Percentiles rank a stretch among this genome's conserved stretches.
These are phyloP conservation scores for Polypedilum vanderplanki DNA, from an alignment of 1,140 invertebrate genomes.

Conservation along the genomic window DNA sequence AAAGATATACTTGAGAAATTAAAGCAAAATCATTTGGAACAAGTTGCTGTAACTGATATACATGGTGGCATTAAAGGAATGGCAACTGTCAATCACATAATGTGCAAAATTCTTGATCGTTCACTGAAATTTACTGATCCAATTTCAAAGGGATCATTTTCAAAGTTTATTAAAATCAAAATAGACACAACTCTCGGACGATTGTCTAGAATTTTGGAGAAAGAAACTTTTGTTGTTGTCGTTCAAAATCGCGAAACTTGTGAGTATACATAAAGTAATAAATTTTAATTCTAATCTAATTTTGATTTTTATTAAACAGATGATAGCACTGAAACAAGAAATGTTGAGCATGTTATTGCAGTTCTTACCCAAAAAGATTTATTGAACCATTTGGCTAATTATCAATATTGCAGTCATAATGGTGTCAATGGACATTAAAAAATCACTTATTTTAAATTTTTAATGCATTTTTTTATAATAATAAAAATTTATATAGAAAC, in stretches of 20 bases:
- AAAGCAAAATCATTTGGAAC: constrained; percentile 57
- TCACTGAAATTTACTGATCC: constrained; percentile 54
- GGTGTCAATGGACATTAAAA: no score
- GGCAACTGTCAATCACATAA: constrained; percentile 58
- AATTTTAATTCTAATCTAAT: not conserved
- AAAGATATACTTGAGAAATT: constrained; percentile 61
- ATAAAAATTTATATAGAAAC: no score
- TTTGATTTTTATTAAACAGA: not conserved
- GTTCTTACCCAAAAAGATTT: not conserved
- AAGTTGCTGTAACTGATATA: constrained; percentile 66
- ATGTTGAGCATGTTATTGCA: not conserved
- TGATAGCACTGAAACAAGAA: not conserved
- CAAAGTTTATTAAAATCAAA: constrained; percentile 66
- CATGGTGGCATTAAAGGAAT: constrained; percentile 38
- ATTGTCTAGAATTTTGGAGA: constrained; percentile 71
- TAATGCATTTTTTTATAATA: no score
- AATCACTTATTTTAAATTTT: no score
- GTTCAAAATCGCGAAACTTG: constrained; percentile 5
- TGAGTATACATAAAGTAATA: not conserved
- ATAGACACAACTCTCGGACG: constrained; percentile 59
- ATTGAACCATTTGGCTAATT: not conserved
- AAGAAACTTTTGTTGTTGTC: constrained; percentile 71
- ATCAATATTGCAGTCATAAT: no score
- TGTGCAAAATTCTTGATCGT: constrained; percentile 62
- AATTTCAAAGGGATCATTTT: constrained; percentile 59